Evolutionary conservation across 2,797 vertebrate genomes (phyloP), one percentile per base, ranked within the genome.

Genomic region (Toxotes lorentzi): DNA sequence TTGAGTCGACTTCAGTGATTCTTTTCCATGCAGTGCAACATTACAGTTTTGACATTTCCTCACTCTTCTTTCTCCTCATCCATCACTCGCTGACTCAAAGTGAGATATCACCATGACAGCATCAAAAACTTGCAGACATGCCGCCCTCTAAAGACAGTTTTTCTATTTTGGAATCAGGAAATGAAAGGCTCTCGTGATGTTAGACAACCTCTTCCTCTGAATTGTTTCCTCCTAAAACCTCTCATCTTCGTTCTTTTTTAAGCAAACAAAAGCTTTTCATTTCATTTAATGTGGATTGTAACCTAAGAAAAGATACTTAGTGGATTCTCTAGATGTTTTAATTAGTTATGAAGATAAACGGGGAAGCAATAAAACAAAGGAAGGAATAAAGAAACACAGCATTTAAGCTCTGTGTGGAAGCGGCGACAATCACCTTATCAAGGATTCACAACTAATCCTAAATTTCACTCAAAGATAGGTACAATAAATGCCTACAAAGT

Each of bases 81-180:
- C 48, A 54, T 86, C 76, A 75, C 30, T 35, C 2, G 2, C 47
- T 43, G 12, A 34, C 45, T 75, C 58, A 82, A 57, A 80, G 63
- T 76, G 21, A 73, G 68, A 78, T 60, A 51, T 21, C 57, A 62
- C 17, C 13, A 9, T 61, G 12, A 78, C 79, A 62, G 57, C 56
- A 79, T 17, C 35, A 61, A 47, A 78, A 63, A 78, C 40, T 70
- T 60, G 13, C 7, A 66, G 66, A 65, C 30, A 35, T 40, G 30
- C 11, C 14, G 10, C 48, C 53, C 27, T 60, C 5, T 23, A 65
- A 70, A 47, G 23, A 32, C 7, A 43, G 1, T 24, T 60, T 45
- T 61, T 78, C 24, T 50, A 59, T 69, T 70, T 78, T 66, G 9
- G 27, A 58, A 62, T 50, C 4, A 71, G 21, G 51, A 57, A 68